A percentile compares a stretch with the other conserved stretches of the same genome.
Evolutionary conservation across 2,113 vertebrate species (phyloP).

Genomic region (Coreoperca whiteheadi): DNA sequence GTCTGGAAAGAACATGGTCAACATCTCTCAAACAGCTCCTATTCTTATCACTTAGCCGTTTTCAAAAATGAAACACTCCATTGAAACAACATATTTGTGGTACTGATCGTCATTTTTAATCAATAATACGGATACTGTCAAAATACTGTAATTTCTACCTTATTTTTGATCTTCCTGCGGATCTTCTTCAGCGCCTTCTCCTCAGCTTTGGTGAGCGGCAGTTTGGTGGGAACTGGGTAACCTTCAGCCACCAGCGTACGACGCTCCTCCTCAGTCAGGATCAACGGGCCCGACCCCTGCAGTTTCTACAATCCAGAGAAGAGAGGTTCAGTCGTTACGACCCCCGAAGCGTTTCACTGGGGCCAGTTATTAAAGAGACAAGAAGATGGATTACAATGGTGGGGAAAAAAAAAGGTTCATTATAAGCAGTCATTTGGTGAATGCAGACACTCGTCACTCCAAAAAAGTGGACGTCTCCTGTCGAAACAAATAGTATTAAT

Average conservation of each 20-base stretch:
- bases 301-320: slow-evolving; percentile 84
- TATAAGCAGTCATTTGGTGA: neutral
- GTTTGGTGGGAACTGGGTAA: slow-evolving; percentile 96
- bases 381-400: neutral
- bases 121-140: neutral
- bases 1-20: no score
- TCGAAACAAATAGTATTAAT: neutral
- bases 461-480: neutral
- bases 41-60: neutral
- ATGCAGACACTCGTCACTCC: neutral
- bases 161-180: slow-evolving; percentile 98
- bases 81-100: no score
- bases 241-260: slow-evolving; percentile 96
- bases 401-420: neutral
- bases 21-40: neutral
- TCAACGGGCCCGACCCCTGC: slow-evolving; percentile 92
- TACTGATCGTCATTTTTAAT: neutral
- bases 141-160: slow-evolving; percentile 69
- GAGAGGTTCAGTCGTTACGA: neutral
- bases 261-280: slow-evolving; percentile 97
- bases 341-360: neutral
- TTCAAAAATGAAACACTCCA: no score
- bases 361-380: neutral
- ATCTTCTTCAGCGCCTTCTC: slow-evolving; percentile 99
- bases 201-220: slow-evolving; percentile 96